Conservation (phyloP, 2,888 invertebrate genomes). For the Leptopilina drosophilae region DNA sequence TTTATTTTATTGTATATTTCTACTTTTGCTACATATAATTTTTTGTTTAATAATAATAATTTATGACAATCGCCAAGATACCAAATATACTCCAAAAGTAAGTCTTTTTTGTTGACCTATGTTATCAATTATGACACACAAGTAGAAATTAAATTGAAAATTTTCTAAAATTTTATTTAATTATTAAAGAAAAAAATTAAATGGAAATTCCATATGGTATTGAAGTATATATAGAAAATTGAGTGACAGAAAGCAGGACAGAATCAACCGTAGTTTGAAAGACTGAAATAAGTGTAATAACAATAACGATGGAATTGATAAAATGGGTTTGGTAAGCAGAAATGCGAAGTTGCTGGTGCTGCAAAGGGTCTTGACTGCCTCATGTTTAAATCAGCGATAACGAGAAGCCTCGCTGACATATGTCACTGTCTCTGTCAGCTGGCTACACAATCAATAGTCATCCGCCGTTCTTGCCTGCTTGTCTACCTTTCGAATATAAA, state of each 20-base stretch:
- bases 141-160: no score
- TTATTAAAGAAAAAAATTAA: no score
- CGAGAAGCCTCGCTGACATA: slow-evolving; percentile 77
- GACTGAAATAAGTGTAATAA: slow-evolving; percentile 36
- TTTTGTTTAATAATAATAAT: no score
- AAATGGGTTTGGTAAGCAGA: slow-evolving; percentile 27
- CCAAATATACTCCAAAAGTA: no score
- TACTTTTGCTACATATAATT: no score
- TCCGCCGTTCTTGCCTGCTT: slow-evolving; percentile 55
- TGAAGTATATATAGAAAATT: neutral
- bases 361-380: slow-evolving; percentile 72
- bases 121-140: no score
- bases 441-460: slow-evolving; percentile 76
- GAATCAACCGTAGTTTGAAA: slow-evolving; percentile 12
- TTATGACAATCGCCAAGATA: no score
- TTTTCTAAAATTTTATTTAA: no score
- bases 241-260: slow-evolving; percentile 3
- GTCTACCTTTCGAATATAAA: slow-evolving; percentile 63
- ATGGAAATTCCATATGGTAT: no score
- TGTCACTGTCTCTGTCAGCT: slow-evolving; percentile 77
- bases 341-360: slow-evolving; percentile 65
- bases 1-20: no score
- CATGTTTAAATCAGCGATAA: slow-evolving; percentile 78
- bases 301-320: slow-evolving; percentile 36
- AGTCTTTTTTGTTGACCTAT: no score